A percentile compares a stretch with the other conserved stretches of the same genome.
Conservation (phyloP, 2,888 invertebrate species). For the Pollenia labialis region DNA sequence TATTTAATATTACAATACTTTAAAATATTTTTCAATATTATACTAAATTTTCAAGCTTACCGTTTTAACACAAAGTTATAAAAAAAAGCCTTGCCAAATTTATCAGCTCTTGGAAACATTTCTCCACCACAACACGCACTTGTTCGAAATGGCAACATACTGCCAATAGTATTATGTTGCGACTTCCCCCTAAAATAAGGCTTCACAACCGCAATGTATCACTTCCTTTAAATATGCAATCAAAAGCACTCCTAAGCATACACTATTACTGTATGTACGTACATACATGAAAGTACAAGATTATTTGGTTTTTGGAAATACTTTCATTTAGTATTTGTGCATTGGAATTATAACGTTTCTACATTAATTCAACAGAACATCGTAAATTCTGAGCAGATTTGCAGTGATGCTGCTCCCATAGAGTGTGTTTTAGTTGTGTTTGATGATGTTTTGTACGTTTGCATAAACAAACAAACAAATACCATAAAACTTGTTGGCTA, state of each 20-base stretch:
- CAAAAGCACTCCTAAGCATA: not conserved
- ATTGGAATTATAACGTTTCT: slow-evolving; percentile 27
- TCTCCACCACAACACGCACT: not conserved
- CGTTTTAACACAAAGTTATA: not conserved
- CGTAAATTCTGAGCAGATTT: slow-evolving; percentile 37
- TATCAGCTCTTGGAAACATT: not conserved
- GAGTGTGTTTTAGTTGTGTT: slow-evolving; percentile 5
- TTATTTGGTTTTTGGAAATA: not conserved
- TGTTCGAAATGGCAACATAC: not conserved
- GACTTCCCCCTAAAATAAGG: slow-evolving; percentile 47
- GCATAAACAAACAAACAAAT: slow-evolving; percentile 46
- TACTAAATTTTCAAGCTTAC: not conserved
- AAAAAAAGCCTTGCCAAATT: not conserved
- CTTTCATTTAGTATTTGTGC: not conserved
- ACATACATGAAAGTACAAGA: not conserved
- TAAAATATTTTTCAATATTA: too few relatives aligned
- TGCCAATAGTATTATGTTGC: not conserved
- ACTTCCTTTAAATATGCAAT: slow-evolving; percentile 41
- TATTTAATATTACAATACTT: too few relatives aligned
- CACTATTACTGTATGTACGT: not conserved
- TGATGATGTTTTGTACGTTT: slow-evolving; percentile 24
- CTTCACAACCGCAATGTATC: slow-evolving; percentile 43
- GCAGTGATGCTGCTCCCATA: not conserved
- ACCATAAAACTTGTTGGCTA: slow-evolving; percentile 58
- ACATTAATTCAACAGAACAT: slow-evolving; percentile 11